Conservation (phyloP, 2,113 vertebrate species). For the Lasiurus borealis region DNA sequence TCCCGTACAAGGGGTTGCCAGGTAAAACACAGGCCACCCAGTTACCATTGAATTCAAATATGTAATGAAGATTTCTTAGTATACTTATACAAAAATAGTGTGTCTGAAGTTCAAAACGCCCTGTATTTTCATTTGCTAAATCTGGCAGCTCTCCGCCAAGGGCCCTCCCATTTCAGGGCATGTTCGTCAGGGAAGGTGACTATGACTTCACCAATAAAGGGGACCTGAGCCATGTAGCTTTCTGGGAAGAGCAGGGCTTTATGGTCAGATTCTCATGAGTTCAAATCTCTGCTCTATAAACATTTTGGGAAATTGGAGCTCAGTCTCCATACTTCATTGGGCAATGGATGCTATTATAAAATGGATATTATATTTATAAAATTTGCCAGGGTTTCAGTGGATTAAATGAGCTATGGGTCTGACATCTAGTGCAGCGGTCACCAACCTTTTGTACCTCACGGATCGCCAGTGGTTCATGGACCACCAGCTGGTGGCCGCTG, state of each 20-base stretch:
- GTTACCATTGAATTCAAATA: background rate
- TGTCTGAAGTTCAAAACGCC: conserved; percentile 29
- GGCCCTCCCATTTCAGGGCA: background rate
- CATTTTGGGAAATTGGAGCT: background rate
- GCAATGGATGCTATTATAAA: background rate
- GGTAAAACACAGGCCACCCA: background rate
- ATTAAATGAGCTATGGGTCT: background rate
- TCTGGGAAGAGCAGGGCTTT: background rate
- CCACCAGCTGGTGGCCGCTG: too few relatives aligned
- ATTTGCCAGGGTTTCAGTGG: background rate
- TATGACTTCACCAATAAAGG: background rate
- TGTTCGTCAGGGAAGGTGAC: background rate
- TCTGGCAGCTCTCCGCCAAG: background rate
- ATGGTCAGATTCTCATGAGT: background rate
- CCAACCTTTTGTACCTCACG: too few relatives aligned
- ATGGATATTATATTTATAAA: too few relatives aligned
- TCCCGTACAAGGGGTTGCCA: background rate
- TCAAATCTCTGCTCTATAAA: background rate
- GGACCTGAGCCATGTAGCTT: background rate
- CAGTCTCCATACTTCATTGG: background rate
- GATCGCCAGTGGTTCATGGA: too few relatives aligned
- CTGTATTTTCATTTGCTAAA: background rate
- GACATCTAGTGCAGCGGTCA: background rate
- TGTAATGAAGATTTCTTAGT: background rate
- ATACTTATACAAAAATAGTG: background rate